Evolutionary conservation across 2,113 vertebrate genomes (phyloP), one percentile per base, ranked within the genome.

Genomic region (Elaphurus davidianus): DNA sequence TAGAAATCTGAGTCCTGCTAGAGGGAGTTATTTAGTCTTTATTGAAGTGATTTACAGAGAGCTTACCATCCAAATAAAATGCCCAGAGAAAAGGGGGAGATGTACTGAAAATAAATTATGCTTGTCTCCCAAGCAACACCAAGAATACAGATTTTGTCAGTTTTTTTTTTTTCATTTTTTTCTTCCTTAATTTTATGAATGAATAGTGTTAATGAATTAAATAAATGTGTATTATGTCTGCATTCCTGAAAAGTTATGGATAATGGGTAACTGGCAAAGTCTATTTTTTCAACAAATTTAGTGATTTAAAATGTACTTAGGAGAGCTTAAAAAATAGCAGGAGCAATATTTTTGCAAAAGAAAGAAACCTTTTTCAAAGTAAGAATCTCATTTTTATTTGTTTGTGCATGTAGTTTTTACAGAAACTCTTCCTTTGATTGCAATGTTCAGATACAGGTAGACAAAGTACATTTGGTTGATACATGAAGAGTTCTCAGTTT

Each of bases 21-120:
- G 89, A 96, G 19, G 84, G 83, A 97, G 84, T 98, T 95, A 97
- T 97, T 98, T 97, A 96, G 94, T 94, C 87, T 96, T 98, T 96
- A 97, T 82, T 92, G 93, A 97, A 60, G 87, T 97, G 84, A 96
- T 97, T 97, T 97, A 96, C 79, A 96, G 83, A 94, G 79, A 92
- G 28, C 27, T 98, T 98, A 96, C 90, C 90, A 87, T 64, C 52
- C 87, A 96, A 92, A 98, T 82, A 93, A 97, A 93, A 96, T 95
- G 30, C 57, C 83, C 82, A 94, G n/a, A 82, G 28, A 83, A 64
- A 81, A 85, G 79, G 45, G 62, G 82, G 36, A 95, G 71, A 59
- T 55, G 12, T 30, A 52, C 14, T 74, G 47, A 64, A 91, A 47
- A 28, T 47, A 96, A 92, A 94, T 55, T 10, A 17, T 28, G 47